Evolutionary conservation across 2,888 invertebrate species (phyloP).

Genomic region (Odontocerum albicorne): DNA sequence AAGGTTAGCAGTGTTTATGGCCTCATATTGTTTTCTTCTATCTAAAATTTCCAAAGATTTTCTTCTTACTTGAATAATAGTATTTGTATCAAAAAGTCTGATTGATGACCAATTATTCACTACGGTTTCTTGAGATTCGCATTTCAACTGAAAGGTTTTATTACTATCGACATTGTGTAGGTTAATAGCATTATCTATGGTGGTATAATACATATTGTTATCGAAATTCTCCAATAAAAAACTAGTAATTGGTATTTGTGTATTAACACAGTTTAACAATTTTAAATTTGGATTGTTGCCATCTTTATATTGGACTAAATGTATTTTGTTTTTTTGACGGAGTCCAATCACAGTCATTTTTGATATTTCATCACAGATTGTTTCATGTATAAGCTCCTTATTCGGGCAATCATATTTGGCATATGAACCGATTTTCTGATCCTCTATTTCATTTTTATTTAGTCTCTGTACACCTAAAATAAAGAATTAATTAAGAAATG

Average conservation of each 20-base stretch:
- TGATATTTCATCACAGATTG: conserved; percentile 42
- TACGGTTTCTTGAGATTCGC: conserved; percentile 37
- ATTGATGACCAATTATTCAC: conserved; percentile 51
- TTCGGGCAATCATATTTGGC: conserved; percentile 42
- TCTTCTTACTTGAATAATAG: conserved; percentile 45
- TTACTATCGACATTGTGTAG: conserved; percentile 36
- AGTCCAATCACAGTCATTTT: conserved; percentile 45
- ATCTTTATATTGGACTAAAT: conserved; percentile 43
- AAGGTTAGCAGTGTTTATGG: conserved; percentile 43
- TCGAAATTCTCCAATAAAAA: conserved; percentile 50
- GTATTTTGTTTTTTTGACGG: conserved; percentile 47
- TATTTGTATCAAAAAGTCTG: conserved; percentile 44
- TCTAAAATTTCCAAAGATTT: conserved; percentile 48
- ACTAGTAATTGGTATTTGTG: conserved; percentile 47
- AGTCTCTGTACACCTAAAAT: conserved; percentile 10
- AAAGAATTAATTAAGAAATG: no score
- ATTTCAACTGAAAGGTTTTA: background rate
- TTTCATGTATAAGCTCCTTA: conserved; percentile 47
- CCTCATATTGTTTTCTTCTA: conserved; percentile 45
- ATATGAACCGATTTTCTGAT: background rate
- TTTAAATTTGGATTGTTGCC: conserved; percentile 42
- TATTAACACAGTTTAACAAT: conserved; percentile 45
- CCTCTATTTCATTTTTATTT: background rate
- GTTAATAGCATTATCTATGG: conserved; percentile 47
- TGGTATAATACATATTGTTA: conserved; percentile 43